Conservation (phyloP, 2,797 vertebrate genomes). For the Manis javanica region DNA sequence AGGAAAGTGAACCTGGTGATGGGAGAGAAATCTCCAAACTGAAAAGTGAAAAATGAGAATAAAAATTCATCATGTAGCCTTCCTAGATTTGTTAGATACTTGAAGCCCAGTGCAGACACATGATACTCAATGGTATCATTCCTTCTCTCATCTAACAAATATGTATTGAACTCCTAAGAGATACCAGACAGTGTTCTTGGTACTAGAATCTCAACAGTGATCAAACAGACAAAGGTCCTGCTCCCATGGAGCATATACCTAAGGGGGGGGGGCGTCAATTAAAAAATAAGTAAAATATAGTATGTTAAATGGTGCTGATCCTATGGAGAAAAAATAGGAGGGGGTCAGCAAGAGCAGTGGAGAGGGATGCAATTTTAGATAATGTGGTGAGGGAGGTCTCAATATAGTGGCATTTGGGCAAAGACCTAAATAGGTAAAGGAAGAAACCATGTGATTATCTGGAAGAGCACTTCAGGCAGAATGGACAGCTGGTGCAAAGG, state of each 20-base stretch:
- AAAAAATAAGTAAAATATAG: not conserved
- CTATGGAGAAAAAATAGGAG: not conserved
- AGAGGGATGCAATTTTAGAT: not conserved
- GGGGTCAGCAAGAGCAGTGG: not conserved
- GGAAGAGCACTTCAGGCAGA: not conserved
- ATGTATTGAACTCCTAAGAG: accelerated
- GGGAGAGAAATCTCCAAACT: not conserved
- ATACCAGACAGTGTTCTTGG: not conserved
- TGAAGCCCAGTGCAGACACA: not conserved
- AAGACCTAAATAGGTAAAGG: not conserved
- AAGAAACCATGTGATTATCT: not conserved
- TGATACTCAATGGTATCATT: not conserved
- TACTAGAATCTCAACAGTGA: not conserved
- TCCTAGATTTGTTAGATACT: not conserved
- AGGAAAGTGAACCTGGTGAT: not conserved
- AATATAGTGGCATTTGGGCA: not conserved
- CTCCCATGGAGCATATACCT: not conserved
- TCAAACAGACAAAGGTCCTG: not conserved
- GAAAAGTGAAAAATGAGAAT: not conserved
- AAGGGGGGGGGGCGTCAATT: not conserved
- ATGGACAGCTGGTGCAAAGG: not conserved
- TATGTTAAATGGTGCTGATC: not conserved
- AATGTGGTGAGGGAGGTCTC: not conserved
- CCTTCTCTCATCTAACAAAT: not conserved
- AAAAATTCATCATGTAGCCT: not conserved